Evolutionary conservation across 2,888 invertebrate genomes (phyloP), one percentile per base, ranked within the genome.

Genomic region (Hetaerina titia): DNA sequence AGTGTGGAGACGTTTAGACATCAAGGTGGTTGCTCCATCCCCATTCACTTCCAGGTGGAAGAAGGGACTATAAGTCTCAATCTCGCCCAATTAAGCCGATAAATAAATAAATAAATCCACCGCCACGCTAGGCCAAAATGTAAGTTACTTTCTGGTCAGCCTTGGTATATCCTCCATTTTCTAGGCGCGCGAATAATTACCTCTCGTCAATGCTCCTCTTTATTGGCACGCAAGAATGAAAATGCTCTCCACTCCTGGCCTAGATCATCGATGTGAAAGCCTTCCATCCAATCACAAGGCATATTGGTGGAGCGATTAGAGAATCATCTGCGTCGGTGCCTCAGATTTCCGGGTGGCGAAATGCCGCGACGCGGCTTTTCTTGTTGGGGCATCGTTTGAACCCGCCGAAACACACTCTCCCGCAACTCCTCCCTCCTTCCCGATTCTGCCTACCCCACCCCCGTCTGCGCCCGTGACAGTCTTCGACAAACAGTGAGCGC

Each of bases 321-420:
- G 81, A 81, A 15, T 31, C 81, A 81, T 81, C 81, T 31, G 81
- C 31, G 81, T 81, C 81, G 81, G 81, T 81, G 81, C 81, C 31
- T 81, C 81, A 81, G 81, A 81, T 81, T 81, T 31, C 31, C 81
- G 81, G 31, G 81, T 81, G 81, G 81, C 81, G 81, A 81, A 81
- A 81, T 81, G 13, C 81, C 81, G 81, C 81, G 25, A 11, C 81
- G 81, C 81, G 81, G 81, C 81, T 25, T 31, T 81, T 25, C 81
- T 31, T 81, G 81, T 81, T 31, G 13, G 81, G 31, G 81, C 81
- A 22, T 31, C 81, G 81, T 81, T 81, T 81, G 81, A 81, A 81
- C 81, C 81, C 81, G 31, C 81, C 81, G 81, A 81, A 69, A 69
- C 69, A 81, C 8, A 31, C 81, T 13, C 81, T 31, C 81, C 31